Base-by-base conservation (phyloP, 2,797 vertebrate genomes). In the Aulostomus chinensis region DNA sequence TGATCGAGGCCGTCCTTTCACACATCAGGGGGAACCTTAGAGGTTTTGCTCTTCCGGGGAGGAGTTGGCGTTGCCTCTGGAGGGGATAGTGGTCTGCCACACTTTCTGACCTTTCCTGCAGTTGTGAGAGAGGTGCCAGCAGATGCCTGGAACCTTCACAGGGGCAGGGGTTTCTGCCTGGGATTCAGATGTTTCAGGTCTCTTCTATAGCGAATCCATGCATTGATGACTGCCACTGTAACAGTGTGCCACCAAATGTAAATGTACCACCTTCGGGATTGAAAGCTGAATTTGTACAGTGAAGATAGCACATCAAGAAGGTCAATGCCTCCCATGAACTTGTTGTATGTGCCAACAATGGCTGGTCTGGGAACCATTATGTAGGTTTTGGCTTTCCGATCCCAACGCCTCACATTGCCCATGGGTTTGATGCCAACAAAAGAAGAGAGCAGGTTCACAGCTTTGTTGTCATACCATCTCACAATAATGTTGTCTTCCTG, bases 181-280 rank as follows among this genome's bases (percentile, higher is more conserved):
- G 34, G 34, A 3, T 75, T 1, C 7, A 40, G 12, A 15, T 13
- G 53, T 13, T 70, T 18, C 57, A 17, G 53, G 55, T 80, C 22
- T 80, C 63, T 75, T 74, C 59, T 58, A 48, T 75, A 66, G 24
- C n/a, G 47, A 37, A 2, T 73, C 51, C 60, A 78, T 20, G 54
- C 54, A 76, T 64, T 64, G 43, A 76, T 60, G 9, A 73, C 40
- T 41, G 60, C 59, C 33, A 66, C 42, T 39, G 56, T 81, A 2
- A n/a, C n/a, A n/a, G n/a, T n/a, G 48, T 73, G 49, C 58, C 71
- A 80, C 59, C 55, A 76, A 6, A 75, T 64, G 17, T 58, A 46
- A 3, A 70, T 45, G n/a, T 61, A 64, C 49, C 61, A 80, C 64
- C 62, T 75, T 43, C 9, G 1, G 32, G 36, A 38, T 64, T 9